Conservation (phyloP, 2,888 invertebrate genomes). For the Marronus borbonicus region DNA sequence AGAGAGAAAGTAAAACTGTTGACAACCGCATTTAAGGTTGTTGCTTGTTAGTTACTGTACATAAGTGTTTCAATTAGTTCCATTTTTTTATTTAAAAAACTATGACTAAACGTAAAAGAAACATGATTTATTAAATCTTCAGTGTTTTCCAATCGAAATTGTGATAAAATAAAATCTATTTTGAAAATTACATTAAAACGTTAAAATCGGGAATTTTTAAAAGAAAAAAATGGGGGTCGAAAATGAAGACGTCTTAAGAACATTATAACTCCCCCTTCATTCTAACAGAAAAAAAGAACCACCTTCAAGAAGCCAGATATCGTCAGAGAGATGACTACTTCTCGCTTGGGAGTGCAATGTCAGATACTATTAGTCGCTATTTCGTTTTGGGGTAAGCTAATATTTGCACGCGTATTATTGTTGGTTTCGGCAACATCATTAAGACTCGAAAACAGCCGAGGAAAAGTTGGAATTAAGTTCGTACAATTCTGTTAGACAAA, state of each 20-base stretch:
- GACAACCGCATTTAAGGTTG: not conserved
- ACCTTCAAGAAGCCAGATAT: not conserved
- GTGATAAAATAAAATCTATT: not conserved
- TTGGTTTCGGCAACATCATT: not conserved
- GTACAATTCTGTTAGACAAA: not conserved
- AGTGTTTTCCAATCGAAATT: not conserved
- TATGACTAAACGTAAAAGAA: slow-evolving; percentile 2
- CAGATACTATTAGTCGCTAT: slow-evolving; percentile 33
- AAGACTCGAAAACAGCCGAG: no score
- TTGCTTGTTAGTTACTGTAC: not conserved
- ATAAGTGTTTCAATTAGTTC: not conserved
- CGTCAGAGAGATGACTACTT: slow-evolving; percentile 15
- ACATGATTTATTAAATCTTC: not conserved
- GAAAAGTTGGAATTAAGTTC: not conserved
- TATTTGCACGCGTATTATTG: not conserved
- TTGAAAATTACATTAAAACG: not conserved
- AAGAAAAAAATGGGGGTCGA: not conserved
- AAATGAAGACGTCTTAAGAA: slow-evolving; percentile 18
- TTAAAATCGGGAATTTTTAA: not conserved
- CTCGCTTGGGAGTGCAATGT: slow-evolving; percentile 25
- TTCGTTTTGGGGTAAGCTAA: slow-evolving; percentile 39
- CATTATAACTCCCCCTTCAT: slow-evolving; percentile 6
- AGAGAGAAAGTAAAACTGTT: not conserved
- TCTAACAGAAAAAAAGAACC: not conserved
- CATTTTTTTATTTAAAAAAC: no score